Conservation (phyloP, 2,113 vertebrate species). For the Pseudopipra pipra region DNA sequence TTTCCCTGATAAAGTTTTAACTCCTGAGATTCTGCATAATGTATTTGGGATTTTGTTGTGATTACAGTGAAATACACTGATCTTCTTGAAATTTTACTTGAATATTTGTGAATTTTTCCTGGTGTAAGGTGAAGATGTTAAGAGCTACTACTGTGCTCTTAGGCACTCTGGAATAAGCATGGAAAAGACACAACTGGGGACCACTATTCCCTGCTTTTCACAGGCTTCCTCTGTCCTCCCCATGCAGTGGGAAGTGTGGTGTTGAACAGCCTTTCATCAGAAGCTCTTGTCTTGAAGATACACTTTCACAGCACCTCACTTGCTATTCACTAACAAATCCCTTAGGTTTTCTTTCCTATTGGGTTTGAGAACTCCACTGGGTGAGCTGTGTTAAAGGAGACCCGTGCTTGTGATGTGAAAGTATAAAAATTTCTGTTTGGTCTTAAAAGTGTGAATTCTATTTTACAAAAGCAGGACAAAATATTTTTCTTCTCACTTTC, state of each 20-base stretch:
- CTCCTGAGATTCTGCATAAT: not conserved
- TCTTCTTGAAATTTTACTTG: not conserved
- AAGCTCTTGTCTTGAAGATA: not conserved
- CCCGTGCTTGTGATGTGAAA: not conserved
- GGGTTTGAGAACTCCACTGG: not conserved
- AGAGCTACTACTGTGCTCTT: not conserved
- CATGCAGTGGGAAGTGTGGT: rapidly evolving
- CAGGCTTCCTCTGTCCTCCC: not conserved
- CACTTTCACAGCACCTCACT: not conserved
- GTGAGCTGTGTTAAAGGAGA: not conserved
- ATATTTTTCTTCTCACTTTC: not conserved
- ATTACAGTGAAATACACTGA: not conserved
- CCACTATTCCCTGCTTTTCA: not conserved
- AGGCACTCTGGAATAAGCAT: not conserved
- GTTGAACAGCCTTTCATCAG: not conserved
- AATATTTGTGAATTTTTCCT: not conserved
- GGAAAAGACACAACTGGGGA: not conserved
- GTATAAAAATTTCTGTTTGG: not conserved
- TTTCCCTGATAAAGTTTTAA: not conserved
- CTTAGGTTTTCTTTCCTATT: not conserved
- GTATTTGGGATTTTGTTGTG: not conserved
- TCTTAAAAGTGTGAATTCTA: not conserved
- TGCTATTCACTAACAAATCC: not conserved
- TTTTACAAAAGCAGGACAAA: not conserved
- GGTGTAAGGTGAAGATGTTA: not conserved